Conservation (phyloP, 2,888 invertebrate genomes). For the Cosmia pyralina region DNA sequence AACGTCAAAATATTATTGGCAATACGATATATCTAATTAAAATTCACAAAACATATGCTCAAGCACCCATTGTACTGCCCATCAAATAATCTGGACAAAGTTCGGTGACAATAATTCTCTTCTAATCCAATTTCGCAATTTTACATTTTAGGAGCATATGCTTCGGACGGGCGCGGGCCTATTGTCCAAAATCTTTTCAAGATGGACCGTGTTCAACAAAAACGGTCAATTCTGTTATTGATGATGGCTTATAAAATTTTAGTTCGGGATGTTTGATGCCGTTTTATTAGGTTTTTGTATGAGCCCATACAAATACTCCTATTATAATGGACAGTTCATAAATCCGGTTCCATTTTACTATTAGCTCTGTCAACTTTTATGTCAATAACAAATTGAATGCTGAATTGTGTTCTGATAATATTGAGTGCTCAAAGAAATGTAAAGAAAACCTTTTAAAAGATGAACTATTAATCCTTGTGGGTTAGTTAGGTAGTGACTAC, state of each 20-base stretch:
- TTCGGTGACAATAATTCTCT: slow-evolving; percentile 74
- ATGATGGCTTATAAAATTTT: slow-evolving; percentile 83
- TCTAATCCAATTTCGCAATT: slow-evolving; percentile 88
- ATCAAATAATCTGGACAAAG: slow-evolving; percentile 81
- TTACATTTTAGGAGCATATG: slow-evolving; percentile 82
- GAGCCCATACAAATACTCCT: slow-evolving; percentile 69
- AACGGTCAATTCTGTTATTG: slow-evolving; percentile 81
- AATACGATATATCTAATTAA: slow-evolving; percentile 78
- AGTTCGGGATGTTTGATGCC: slow-evolving; percentile 74
- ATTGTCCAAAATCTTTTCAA: slow-evolving; percentile 83
- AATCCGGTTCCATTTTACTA: slow-evolving; percentile 60
- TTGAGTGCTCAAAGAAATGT: slow-evolving; percentile 56
- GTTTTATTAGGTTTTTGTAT: slow-evolving; percentile 81
- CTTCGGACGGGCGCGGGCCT: slow-evolving; percentile 74
- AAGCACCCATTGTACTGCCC: slow-evolving; percentile 73
- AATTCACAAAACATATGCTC: slow-evolving; percentile 74
- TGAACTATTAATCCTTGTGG: slow-evolving; percentile 36
- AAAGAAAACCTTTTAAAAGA: slow-evolving; percentile 30
- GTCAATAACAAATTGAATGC: slow-evolving; percentile 66
- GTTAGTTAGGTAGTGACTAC: not conserved
- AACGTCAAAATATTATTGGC: slow-evolving; percentile 80
- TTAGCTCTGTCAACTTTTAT: slow-evolving; percentile 65
- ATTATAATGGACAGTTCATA: slow-evolving; percentile 72
- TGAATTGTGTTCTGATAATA: slow-evolving; percentile 56
- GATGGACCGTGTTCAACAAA: slow-evolving; percentile 74